Conservation (phyloP, 2,888 invertebrate genomes). For the Pyrrhia umbra region DNA sequence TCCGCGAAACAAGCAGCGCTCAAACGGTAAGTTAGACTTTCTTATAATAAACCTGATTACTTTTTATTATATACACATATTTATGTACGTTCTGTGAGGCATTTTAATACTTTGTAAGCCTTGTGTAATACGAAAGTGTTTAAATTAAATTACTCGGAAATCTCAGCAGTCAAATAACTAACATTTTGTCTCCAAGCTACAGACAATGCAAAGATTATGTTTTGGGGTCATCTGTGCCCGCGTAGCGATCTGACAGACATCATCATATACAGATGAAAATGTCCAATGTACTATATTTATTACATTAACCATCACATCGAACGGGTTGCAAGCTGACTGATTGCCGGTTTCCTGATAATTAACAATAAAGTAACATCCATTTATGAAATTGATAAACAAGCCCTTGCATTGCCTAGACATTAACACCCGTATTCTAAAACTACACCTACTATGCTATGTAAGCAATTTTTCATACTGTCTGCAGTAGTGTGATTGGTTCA, state of each 20-base stretch:
- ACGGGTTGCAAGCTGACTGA: constrained; percentile 12
- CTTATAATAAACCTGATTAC: not conserved
- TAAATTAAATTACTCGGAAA: no score
- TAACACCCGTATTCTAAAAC: no score
- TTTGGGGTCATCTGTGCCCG: no score
- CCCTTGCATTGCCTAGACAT: constrained; percentile 2
- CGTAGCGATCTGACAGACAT: not conserved
- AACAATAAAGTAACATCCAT: constrained; percentile 29
- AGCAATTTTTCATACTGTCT: not conserved
- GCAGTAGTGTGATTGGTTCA: no score
- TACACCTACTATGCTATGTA: no score
- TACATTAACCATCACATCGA: constrained; percentile 19
- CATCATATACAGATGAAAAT: constrained; percentile 16
- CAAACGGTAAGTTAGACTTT: constrained; percentile 63
- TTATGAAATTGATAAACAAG: constrained; percentile 35
- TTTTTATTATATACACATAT: no score
- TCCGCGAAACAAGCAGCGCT: constrained; percentile 63
- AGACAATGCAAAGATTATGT: not conserved
- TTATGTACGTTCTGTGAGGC: no score
- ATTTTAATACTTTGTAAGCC: no score
- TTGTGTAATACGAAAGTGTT: no score
- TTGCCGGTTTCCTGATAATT: constrained; percentile 27
- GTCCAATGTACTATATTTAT: constrained; percentile 36
- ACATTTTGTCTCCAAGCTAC: no score
- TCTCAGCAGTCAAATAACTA: not conserved